phyloP scores from a whole-genome alignment of 2,888 invertebrate species.

The Macrophya alboannulata region DNA sequence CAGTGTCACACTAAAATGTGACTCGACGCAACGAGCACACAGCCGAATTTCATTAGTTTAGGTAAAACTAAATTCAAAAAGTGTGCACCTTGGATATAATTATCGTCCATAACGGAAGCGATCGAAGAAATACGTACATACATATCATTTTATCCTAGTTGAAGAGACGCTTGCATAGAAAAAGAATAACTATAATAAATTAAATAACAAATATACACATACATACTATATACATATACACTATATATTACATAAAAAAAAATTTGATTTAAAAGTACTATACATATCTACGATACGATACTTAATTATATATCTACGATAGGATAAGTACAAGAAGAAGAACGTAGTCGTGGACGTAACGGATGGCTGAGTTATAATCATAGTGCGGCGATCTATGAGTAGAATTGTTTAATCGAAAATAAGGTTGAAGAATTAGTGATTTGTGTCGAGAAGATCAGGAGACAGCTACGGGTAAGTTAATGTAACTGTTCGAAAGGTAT shows the following conservation, averaged over 20 bases:
- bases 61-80: conserved; percentile 54
- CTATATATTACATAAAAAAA: not conserved
- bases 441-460: conserved; percentile 40
- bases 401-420: conserved; percentile 24
- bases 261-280: conserved; percentile 20
- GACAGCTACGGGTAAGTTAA: conserved; percentile 37
- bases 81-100: conserved; percentile 40
- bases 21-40: conserved; percentile 72
- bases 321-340: conserved; percentile 20
- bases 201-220: conserved; percentile 14
- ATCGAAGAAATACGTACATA: conserved; percentile 56
- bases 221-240: not conserved
- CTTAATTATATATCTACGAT: conserved; percentile 45
- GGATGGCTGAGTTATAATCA: conserved; percentile 39
- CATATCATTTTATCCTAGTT: conserved; percentile 61
- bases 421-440: conserved; percentile 46
- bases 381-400: conserved; percentile 41
- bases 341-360: conserved; percentile 33
- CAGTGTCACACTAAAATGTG: conserved; percentile 73
- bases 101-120: not conserved
- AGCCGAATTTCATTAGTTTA: conserved; percentile 65
- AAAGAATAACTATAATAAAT: conserved; percentile 1
- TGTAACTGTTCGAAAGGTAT: not conserved
- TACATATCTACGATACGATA: conserved; percentile 43
- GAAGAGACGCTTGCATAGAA: conserved; percentile 29